phyloP scores from a whole-genome alignment of 2,888 invertebrate species.

The Drosophila crucigera region DNA sequence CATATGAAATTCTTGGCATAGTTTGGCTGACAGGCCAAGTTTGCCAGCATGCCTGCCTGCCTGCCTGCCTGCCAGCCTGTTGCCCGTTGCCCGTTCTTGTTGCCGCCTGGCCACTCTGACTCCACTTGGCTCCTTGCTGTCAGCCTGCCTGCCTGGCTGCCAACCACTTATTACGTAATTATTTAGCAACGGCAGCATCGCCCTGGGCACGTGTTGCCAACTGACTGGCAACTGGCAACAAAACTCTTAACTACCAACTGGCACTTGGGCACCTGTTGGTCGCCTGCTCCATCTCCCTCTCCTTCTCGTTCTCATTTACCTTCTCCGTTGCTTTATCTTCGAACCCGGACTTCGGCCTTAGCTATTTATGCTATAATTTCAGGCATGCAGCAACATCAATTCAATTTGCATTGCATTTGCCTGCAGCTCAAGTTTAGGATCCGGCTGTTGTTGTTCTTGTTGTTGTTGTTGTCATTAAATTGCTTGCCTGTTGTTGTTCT shows the following conservation, averaged over 20 bases:
- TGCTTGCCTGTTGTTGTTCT: slow-evolving; percentile 14
- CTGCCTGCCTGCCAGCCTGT: not conserved
- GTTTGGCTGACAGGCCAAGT: slow-evolving; percentile 67
- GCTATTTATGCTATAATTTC: slow-evolving; percentile 77
- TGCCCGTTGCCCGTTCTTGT: slow-evolving; percentile 10
- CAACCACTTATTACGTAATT: slow-evolving; percentile 84
- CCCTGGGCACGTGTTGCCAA: slow-evolving; percentile 69
- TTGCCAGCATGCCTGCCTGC: slow-evolving; percentile 7
- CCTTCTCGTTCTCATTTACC: slow-evolving; percentile 1
- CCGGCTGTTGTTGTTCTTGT: slow-evolving; percentile 14
- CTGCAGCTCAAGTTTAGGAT: slow-evolving; percentile 39
- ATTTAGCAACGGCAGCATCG: slow-evolving; percentile 78
- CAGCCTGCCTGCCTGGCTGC: slow-evolving; percentile 50
- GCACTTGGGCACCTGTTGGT: slow-evolving; percentile 74
- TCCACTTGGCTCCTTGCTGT: slow-evolving; percentile 40
- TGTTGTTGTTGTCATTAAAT: slow-evolving; percentile 20
- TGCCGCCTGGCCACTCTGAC: slow-evolving; percentile 15
- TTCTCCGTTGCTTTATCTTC: not conserved
- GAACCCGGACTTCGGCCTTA: slow-evolving; percentile 10
- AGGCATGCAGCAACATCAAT: slow-evolving; percentile 77
- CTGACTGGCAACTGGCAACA: slow-evolving; percentile 57
- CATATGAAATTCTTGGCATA: slow-evolving; percentile 75
- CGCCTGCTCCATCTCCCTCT: slow-evolving; percentile 4
- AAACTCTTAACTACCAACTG: slow-evolving; percentile 58
- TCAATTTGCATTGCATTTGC: slow-evolving; percentile 77